These are phyloP conservation scores for Euphonia xanthogaster DNA, from an alignment of 2,797 vertebrate genomes.

Conservation along the genomic window DNA sequence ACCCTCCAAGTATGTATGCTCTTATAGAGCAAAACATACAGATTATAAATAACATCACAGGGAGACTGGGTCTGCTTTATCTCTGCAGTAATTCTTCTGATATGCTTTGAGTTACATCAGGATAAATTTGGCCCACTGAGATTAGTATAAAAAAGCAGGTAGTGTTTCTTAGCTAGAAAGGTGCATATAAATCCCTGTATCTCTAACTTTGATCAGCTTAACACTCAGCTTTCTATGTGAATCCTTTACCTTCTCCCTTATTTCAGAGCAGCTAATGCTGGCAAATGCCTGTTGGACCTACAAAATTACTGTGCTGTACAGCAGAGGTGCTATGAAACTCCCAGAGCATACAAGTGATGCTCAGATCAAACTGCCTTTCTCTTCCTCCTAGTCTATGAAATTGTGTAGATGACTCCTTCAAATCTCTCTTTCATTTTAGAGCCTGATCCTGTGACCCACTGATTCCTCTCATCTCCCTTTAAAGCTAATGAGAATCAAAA, in stretches of 20 bases:
- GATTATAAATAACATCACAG: slow-evolving; percentile 67
- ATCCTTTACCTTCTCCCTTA: slow-evolving; percentile 60
- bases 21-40: slow-evolving; percentile 52
- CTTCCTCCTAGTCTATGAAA: slow-evolving; percentile 22
- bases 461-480: slow-evolving; percentile 24
- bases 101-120: slow-evolving; percentile 47
- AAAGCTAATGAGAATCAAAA: slow-evolving; percentile 38
- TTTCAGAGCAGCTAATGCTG: slow-evolving; percentile 60
- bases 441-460: slow-evolving; percentile 32
- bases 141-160: slow-evolving; percentile 43
- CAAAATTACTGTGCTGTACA: slow-evolving; percentile 23
- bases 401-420: background rate
- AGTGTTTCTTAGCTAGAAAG: slow-evolving; percentile 51
- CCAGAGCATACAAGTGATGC: slow-evolving; percentile 21
- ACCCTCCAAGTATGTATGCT: background rate
- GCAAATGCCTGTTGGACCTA: slow-evolving; percentile 60
- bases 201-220: slow-evolving; percentile 64
- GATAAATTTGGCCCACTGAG: slow-evolving; percentile 60
- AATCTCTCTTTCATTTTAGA: slow-evolving; percentile 40
- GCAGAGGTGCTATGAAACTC: slow-evolving; percentile 55
- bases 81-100: slow-evolving; percentile 50
- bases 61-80: slow-evolving; percentile 21
- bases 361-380: slow-evolving; percentile 35
- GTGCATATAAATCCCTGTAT: slow-evolving; percentile 56
- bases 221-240: slow-evolving; percentile 45